Base-by-base conservation (phyloP, 2,797 vertebrate species). In the Etheostoma nigrum region DNA sequence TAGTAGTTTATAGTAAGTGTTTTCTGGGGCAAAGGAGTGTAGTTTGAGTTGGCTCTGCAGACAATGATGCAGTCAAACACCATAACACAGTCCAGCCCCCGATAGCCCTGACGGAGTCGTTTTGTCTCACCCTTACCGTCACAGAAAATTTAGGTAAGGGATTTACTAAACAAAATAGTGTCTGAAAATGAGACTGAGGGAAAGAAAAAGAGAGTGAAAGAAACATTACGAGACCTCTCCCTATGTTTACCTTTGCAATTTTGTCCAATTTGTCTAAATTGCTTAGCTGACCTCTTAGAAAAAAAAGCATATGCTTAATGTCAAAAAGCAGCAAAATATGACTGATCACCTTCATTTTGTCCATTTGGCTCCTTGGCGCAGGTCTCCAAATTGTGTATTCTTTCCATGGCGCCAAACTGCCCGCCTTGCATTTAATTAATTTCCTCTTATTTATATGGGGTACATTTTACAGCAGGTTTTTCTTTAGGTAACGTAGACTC, bases 391-490 rank as follows among this genome's bases (percentile, higher is more conserved):
- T 95, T 96, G 95, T 96, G 95, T 95, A 94, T 96, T 97, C 93
- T 96, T 96, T 96, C 95, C 94, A 91, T 91, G 94, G 96, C 93
- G 94, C 96, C 96, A 95, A 95, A 96, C 95, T 94, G 94, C 92
- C 94, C 92, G 88, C 95, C 93, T 94, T 94, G 87, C 94, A 94
- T 96, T 96, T 96, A 96, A 97, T 97, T 97, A 96, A 97, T 96
- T 97, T 97, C 96, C 96, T 96, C 96, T 95, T 94, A 84, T 96
- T 96, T 95, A 94, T 91, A 81, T 79, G 90, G 83, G 91, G 89
- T 65, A 91, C 90, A 84, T 86, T 78, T 91, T 90, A 89, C 92
- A 93, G 92, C 87, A 81, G 36, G 78, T 83, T 95, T 91, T 84
- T 85, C 78, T 88, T 87, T 92, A 95, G 83, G 88, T 85, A 94